Conservation (phyloP, 92 coral and sea anemone species). For the Siderastrea siderea region DNA sequence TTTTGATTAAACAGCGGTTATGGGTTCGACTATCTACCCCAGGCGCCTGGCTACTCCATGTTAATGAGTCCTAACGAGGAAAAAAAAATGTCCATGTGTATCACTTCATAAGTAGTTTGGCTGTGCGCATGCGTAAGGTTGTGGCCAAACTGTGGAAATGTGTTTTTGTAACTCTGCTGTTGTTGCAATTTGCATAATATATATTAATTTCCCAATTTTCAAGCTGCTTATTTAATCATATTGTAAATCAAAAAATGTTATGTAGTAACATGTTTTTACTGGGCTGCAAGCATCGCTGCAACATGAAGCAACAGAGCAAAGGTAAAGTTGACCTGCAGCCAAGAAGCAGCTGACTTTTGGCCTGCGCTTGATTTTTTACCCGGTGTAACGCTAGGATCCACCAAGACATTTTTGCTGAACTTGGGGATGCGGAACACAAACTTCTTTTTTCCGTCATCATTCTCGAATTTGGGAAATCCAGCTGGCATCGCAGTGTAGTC, state of each 20-base stretch:
- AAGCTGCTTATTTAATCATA: not conserved
- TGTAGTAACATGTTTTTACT: not conserved
- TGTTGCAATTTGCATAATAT: not conserved
- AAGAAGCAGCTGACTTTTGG: not conserved
- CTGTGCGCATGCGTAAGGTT: no score
- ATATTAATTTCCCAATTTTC: not conserved
- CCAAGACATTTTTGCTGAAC: conserved; percentile 18
- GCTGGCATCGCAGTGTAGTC: conserved; percentile 26
- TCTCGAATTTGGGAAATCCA: conserved; percentile 26
- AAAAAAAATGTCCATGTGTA: no score
- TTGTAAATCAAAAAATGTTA: not conserved
- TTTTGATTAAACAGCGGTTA: no score
- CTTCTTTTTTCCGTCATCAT: conserved; percentile 11
- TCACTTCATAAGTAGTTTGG: no score
- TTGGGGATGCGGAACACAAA: conserved; percentile 48
- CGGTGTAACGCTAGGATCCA: conserved; percentile 38
- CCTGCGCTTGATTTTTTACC: not conserved
- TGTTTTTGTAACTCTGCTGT: no score
- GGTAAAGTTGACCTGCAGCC: conserved; percentile 26
- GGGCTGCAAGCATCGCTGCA: conserved; percentile 22
- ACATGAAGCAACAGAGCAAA: conserved; percentile 20
- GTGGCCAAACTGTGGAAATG: no score
- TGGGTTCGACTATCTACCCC: no score
- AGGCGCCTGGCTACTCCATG: no score
- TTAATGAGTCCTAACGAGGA: no score